Percentiles rank a stretch among this genome's conserved stretches.
Evolutionary conservation across 1,140 invertebrate species (phyloP).

Genomic region (Lucilia cuprina): DNA sequence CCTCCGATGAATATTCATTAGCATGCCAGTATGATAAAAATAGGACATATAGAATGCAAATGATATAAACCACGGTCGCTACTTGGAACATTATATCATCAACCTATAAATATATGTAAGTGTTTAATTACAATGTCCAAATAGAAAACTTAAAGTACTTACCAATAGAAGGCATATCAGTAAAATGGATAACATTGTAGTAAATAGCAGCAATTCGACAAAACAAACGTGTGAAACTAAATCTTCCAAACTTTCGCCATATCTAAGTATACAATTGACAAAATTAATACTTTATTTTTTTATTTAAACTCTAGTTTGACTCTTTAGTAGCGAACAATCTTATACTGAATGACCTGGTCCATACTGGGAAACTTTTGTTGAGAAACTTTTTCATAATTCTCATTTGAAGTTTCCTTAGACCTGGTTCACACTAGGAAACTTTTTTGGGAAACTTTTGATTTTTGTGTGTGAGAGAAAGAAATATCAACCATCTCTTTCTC

Average conservation of each 20-base stretch:
- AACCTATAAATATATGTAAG: background rate
- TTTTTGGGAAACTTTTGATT: too few species aligned
- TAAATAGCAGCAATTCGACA: conserved; percentile 27
- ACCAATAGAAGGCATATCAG: conserved; percentile 19
- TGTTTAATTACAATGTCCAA: background rate
- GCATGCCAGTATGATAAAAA: conserved; percentile 36
- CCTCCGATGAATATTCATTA: conserved; percentile 34
- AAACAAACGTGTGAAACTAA: conserved; percentile 28
- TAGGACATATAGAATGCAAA: conserved; percentile 25
- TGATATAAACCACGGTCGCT: conserved; percentile 21
- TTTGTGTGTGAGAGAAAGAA: too few species aligned
- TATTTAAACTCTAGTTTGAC: too few species aligned
- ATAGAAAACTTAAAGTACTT: background rate
- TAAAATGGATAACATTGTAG: conserved; percentile 31
- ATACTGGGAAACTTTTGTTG: too few species aligned
- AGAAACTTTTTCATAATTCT: too few species aligned
- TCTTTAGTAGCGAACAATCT: too few species aligned
- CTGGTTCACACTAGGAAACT: too few species aligned
- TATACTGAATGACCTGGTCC: too few species aligned
- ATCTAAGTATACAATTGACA: conserved; percentile 13
- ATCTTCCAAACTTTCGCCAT: background rate
- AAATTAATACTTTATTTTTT: background rate
- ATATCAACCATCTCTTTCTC: too few species aligned
- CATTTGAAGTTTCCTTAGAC: too few species aligned
- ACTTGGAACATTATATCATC: conserved; percentile 17